Conservation (phyloP, 92 coral and sea anemone genomes). For the Epizoanthus fatuus region DNA sequence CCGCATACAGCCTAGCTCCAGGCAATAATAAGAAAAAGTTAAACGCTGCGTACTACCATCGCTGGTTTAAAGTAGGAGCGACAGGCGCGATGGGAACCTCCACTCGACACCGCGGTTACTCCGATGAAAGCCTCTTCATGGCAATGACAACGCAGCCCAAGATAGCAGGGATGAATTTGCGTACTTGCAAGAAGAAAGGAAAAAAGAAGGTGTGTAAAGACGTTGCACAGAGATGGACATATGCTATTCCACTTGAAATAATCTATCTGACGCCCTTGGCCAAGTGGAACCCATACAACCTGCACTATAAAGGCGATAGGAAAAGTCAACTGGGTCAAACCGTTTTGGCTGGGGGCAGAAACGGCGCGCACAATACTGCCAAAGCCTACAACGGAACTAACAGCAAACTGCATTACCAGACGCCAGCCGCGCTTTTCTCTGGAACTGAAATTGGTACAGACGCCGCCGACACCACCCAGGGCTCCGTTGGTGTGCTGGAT, state of each 20-base stretch:
- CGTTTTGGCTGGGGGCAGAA: conserved; percentile 62
- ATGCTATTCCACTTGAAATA: conserved; percentile 88
- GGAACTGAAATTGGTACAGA: conserved; percentile 70
- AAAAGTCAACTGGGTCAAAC: conserved; percentile 56
- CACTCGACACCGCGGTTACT: conserved; percentile 84
- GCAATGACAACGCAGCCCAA: conserved; percentile 94
- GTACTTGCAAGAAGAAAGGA: conserved; percentile 52
- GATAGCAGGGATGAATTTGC: conserved; percentile 84
- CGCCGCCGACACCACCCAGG: conserved; percentile 78
- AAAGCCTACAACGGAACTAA: conserved; percentile 79
- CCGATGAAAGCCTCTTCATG: conserved; percentile 88
- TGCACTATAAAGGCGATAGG: conserved; percentile 77
- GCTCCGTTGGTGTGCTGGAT: conserved; percentile 74
- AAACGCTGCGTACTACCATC: conserved; percentile 87
- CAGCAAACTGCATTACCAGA: conserved; percentile 65
- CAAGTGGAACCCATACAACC: conserved; percentile 84
- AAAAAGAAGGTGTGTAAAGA: conserved; percentile 43
- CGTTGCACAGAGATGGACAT: conserved; percentile 74
- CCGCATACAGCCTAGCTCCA: conserved; percentile 78
- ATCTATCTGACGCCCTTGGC: conserved; percentile 81
- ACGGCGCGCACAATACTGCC: conserved; percentile 33
- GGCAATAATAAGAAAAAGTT: conserved; percentile 58
- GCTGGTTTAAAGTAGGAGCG: conserved; percentile 83
- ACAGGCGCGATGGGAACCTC: conserved; percentile 94
- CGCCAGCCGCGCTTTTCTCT: conserved; percentile 65